Percentiles rank a stretch among this genome's conserved stretches.
Conservation (phyloP, 2,888 invertebrate species). For the Cantharis flavilabris region DNA sequence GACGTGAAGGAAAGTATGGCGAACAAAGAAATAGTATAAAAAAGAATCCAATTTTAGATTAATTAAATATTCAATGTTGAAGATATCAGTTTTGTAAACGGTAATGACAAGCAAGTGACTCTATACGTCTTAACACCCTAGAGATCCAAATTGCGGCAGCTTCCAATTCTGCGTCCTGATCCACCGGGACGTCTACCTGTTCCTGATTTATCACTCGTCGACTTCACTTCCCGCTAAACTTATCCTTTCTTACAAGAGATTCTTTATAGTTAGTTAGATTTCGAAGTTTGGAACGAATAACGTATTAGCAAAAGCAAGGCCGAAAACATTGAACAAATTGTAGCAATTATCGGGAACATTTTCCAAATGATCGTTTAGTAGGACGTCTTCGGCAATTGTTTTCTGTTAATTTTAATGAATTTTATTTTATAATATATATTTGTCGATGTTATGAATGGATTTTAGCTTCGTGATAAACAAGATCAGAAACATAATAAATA, state of each 20-base stretch:
- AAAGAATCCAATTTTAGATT: neutral
- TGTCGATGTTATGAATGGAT: slow-evolving; percentile 4
- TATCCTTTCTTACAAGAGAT: slow-evolving; percentile 53
- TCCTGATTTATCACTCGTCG: slow-evolving; percentile 57
- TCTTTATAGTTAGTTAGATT: slow-evolving; percentile 56
- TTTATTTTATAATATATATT: neutral
- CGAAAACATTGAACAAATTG: slow-evolving; percentile 32
- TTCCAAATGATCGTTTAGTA: neutral
- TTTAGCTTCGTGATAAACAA: slow-evolving; percentile 16
- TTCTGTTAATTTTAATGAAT: neutral
- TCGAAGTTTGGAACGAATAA: slow-evolving; percentile 52
- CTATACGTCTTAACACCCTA: slow-evolving; percentile 52
- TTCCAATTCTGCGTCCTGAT: slow-evolving; percentile 52
- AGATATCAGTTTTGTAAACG: slow-evolving; percentile 11
- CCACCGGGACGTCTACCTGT: slow-evolving; percentile 54
- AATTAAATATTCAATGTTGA: neutral
- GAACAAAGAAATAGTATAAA: neutral
- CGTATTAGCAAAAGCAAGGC: slow-evolving; percentile 46
- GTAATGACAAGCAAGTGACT: slow-evolving; percentile 38
- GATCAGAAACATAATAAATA: slow-evolving; percentile 20
- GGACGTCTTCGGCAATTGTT: slow-evolving; percentile 2
- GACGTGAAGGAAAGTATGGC: neutral
- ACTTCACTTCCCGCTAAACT: slow-evolving; percentile 54
- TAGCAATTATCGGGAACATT: slow-evolving; percentile 27
- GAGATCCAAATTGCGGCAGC: slow-evolving; percentile 49